phyloP scores from a whole-genome alignment of 2,113 vertebrate genomes.

The Bucco capensis region DNA sequence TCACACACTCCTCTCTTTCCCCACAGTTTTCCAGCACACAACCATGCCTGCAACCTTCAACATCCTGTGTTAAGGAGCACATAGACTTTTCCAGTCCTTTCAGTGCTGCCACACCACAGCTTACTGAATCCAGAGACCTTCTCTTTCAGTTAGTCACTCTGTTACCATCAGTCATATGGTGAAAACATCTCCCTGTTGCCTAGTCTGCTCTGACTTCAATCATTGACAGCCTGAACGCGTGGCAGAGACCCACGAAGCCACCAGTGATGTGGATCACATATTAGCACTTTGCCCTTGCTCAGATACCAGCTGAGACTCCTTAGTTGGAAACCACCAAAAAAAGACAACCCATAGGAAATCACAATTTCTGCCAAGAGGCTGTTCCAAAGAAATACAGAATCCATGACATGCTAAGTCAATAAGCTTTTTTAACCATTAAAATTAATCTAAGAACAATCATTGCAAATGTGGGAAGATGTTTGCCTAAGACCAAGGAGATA shows the following conservation, averaged over 20 bases:
- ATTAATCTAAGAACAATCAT: not conserved
- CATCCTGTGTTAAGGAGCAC: not conserved
- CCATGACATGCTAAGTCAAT: rapidly evolving
- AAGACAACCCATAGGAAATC: not conserved
- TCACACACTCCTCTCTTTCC: not conserved
- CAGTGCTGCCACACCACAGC: not conserved
- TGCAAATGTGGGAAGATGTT: not conserved
- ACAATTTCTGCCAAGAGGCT: not conserved
- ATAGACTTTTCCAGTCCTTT: not conserved
- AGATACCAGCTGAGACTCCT: not conserved
- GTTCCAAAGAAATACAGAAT: not conserved
- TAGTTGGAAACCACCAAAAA: not conserved
- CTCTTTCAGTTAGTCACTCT: not conserved
- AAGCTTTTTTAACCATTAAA: not conserved
- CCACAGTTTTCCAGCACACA: not conserved
- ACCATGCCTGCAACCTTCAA: not conserved
- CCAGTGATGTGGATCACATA: rapidly evolving
- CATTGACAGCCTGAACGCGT: not conserved
- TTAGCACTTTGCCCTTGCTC: not conserved
- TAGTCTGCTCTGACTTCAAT: not conserved
- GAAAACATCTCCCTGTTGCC: not conserved
- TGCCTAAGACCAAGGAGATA: too few species aligned
- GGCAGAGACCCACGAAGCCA: not conserved
- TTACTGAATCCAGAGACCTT: not conserved
- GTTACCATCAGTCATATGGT: not conserved